A percentile compares a stretch with the other conserved stretches of the same genome.
These are phyloP conservation scores for Ariopsis seemanni DNA, from an alignment of 2,113 vertebrate species.

Conservation along the genomic window DNA sequence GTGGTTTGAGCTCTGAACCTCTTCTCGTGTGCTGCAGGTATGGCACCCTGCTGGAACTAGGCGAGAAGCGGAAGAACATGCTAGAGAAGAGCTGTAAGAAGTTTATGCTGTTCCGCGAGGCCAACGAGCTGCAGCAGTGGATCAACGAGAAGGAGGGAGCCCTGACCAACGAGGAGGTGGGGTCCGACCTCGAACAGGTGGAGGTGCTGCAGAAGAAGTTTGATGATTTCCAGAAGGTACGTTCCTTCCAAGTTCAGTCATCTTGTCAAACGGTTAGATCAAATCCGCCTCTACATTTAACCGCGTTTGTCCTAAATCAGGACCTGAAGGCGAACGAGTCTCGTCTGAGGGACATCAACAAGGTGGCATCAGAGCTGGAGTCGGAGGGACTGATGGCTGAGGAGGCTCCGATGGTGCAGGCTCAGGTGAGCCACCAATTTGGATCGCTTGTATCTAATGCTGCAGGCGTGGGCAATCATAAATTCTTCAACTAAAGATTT, in stretches of 20 bases:
- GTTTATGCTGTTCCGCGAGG: conserved; percentile 97
- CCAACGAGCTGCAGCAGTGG: conserved; percentile 96
- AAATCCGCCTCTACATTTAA: background rate
- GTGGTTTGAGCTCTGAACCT: background rate
- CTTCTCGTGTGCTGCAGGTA: conserved; percentile 73
- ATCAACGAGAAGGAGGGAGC: conserved; percentile 94
- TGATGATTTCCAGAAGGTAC: conserved; percentile 98
- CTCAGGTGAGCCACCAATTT: background rate
- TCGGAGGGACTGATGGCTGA: conserved; percentile 26
- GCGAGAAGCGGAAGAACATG: conserved; percentile 95
- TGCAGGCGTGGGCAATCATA: background rate
- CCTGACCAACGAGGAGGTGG: conserved; percentile 89
- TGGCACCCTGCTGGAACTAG: conserved; percentile 87
- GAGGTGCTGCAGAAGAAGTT: conserved; percentile 99
- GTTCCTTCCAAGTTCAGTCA: background rate
- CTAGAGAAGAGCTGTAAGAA: conserved; percentile 98
- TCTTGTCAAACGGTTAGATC: background rate
- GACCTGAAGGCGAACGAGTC: conserved; percentile 98
- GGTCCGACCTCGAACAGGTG: conserved; percentile 96
- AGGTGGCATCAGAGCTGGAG: conserved; percentile 27
- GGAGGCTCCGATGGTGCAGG: conserved; percentile 1
- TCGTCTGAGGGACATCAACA: conserved; percentile 93
- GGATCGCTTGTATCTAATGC: background rate
- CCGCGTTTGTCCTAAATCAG: conserved; percentile 61
- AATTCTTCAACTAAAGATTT: background rate